Evolutionary conservation across 2,797 vertebrate genomes (phyloP), one percentile per base, ranked within the genome.

Genomic region (Channallabes apus): DNA sequence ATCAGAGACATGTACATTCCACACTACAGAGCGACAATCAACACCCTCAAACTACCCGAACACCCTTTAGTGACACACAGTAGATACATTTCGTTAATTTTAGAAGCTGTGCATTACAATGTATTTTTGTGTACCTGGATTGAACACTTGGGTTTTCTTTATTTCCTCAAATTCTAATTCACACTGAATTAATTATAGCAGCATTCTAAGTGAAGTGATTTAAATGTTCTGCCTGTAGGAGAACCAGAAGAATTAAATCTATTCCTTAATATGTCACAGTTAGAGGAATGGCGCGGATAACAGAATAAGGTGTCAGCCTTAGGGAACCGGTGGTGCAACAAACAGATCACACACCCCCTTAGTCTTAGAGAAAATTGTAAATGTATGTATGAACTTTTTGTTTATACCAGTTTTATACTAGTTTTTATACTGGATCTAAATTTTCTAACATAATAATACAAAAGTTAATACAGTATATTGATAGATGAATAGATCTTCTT

Each of bases 181-280:
- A 24, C 72, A 29, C 17, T 58, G 51, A 76, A 61, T 78, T 35
- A 61, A 78, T 78, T 32, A 38, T 59, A 59, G 56, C 6, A 12
- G 8, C 27, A 78, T 85, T 78, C n/a, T 77, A 68, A 84, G 73
- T 84, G 20, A 64, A 87, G 62, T 61, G 3, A 20, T 11, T 68
- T 29, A 72, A 24, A 27, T 75, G 61, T 78, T 59, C 17, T 79
- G 51, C 84, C 69, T 69, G 80, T 58, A 82, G 79, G 86, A 59
- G 59, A 58, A 29, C 20, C 69, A 82, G 79, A 87, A 80, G 75
- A 86, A 85, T 89, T 84, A 84, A 86, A 84, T 71, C 61, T 72
- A 67, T 85, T 87, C 85, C 84, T 65, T 58, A 78, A 80, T 75
- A 83, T 79, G 73, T 76, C 7, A 0, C 56, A 24, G 29, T 76